Percentiles rank a stretch among this genome's conserved stretches.
Evolutionary conservation across 2,888 invertebrate genomes (phyloP).

Genomic region (Liodrosophila aerea): DNA sequence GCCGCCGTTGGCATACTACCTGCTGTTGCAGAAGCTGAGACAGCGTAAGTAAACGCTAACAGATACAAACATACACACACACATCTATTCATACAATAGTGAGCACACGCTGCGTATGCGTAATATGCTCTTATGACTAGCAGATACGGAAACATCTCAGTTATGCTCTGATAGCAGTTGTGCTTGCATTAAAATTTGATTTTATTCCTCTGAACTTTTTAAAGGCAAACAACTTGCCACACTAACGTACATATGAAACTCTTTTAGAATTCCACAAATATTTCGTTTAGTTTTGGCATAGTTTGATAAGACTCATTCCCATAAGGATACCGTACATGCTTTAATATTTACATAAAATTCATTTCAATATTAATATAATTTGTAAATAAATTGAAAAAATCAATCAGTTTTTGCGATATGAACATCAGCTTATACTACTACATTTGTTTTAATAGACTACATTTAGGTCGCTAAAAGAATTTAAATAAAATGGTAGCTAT

Average conservation of each 20-base stretch:
- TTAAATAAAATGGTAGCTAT: too few species aligned
- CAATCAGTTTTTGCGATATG: too few species aligned
- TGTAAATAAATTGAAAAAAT: too few species aligned
- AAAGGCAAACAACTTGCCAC: not conserved
- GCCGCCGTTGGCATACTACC: conserved; percentile 75
- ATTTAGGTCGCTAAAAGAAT: too few species aligned
- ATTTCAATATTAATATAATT: too few species aligned
- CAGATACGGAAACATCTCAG: conserved; percentile 15
- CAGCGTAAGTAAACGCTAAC: conserved; percentile 62
- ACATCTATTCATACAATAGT: not conserved
- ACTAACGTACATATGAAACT: too few species aligned
- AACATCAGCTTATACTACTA: too few species aligned
- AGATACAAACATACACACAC: too few species aligned
- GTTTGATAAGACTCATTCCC: not conserved
- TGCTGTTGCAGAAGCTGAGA: conserved; percentile 75
- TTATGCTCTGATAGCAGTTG: conserved; percentile 7
- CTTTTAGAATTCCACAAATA: too few species aligned
- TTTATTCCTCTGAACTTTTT: not conserved
- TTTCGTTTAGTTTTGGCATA: not conserved
- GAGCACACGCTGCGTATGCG: conserved; percentile 39
- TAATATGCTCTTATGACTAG: conserved; percentile 31
- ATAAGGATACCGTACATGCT: too few species aligned
- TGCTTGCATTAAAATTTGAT: conserved; percentile 11
- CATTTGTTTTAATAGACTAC: too few species aligned
- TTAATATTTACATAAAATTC: too few species aligned